Conservation (phyloP, 2,113 vertebrate genomes). For the Tamias sibiricus region DNA sequence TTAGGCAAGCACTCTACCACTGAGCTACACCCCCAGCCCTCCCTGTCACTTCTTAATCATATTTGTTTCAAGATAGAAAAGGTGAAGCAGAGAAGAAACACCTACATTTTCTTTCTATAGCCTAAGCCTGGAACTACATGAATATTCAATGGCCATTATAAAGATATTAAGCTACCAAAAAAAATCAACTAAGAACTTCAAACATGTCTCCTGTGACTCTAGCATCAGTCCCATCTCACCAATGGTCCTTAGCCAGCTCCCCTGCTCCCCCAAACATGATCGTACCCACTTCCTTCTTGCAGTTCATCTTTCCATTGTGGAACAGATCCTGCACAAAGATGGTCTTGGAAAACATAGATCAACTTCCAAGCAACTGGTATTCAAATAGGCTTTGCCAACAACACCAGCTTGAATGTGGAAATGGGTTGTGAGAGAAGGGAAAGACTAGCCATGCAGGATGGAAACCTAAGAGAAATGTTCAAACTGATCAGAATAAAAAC, state of each 20-base stretch:
- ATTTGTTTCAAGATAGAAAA: constrained; percentile 55
- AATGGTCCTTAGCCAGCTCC: not conserved
- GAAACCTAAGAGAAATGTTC: not conserved
- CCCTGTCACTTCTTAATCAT: not conserved
- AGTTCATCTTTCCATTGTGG: not conserved
- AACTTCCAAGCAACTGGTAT: not conserved
- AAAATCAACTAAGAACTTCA: not conserved
- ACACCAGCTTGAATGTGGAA: not conserved
- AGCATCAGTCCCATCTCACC: not conserved
- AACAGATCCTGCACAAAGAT: not conserved
- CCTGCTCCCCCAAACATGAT: not conserved
- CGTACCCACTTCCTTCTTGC: not conserved
- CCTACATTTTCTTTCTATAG: constrained; percentile 48
- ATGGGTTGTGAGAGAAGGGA: not conserved
- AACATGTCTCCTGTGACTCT: not conserved
- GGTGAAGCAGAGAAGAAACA: constrained; percentile 31
- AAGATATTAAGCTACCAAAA: not conserved
- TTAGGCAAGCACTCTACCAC: not conserved
- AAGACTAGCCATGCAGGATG: not conserved
- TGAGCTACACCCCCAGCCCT: not conserved
- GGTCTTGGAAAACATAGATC: not conserved
- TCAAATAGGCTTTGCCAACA: not conserved
- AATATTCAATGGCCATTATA: not conserved
- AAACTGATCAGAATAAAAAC: not conserved
- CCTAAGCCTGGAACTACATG: constrained; percentile 17